These are phyloP conservation scores for Ectemnius lituratus DNA, from an alignment of 2,888 invertebrate species.

Conservation along the genomic window DNA sequence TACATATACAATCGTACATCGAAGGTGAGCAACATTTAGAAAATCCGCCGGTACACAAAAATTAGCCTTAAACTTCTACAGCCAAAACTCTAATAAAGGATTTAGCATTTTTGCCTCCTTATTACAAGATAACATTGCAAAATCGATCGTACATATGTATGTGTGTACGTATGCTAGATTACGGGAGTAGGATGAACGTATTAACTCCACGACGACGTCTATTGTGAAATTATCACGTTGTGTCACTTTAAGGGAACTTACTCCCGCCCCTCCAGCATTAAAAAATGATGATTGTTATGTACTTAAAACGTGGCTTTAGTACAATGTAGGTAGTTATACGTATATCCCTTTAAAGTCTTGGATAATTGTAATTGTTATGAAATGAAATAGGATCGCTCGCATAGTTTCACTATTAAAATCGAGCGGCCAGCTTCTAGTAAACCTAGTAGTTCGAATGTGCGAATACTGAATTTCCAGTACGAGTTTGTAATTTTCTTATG, in stretches of 20 bases:
- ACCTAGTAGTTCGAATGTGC: slow-evolving; percentile 24
- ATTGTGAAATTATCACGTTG: no score
- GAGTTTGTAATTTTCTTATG: slow-evolving; percentile 14
- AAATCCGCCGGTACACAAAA: slow-evolving; percentile 38
- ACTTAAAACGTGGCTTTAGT: no score
- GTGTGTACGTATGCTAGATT: no score
- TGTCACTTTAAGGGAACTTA: no score
- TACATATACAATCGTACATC: slow-evolving; percentile 47
- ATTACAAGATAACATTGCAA: slow-evolving; percentile 39
- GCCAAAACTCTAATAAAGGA: slow-evolving; percentile 26
- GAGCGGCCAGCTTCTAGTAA: slow-evolving; percentile 22
- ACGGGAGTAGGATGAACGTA: not conserved
- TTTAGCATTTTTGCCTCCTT: slow-evolving; percentile 18
- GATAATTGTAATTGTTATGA: not conserved
- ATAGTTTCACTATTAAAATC: not conserved
- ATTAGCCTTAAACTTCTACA: slow-evolving; percentile 31
- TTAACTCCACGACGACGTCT: slow-evolving; percentile 5
- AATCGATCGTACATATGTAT: slow-evolving; percentile 25
- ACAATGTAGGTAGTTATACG: no score
- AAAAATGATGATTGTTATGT: no score
- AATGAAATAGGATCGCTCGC: slow-evolving; percentile 13
- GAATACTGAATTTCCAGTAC: slow-evolving; percentile 17
- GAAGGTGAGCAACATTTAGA: slow-evolving; percentile 43
- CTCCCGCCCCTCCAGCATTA: no score
- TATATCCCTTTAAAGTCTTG: no score